phyloP scores from a whole-genome alignment of 2,113 vertebrate species.

The Dasyornis broadbenti region DNA sequence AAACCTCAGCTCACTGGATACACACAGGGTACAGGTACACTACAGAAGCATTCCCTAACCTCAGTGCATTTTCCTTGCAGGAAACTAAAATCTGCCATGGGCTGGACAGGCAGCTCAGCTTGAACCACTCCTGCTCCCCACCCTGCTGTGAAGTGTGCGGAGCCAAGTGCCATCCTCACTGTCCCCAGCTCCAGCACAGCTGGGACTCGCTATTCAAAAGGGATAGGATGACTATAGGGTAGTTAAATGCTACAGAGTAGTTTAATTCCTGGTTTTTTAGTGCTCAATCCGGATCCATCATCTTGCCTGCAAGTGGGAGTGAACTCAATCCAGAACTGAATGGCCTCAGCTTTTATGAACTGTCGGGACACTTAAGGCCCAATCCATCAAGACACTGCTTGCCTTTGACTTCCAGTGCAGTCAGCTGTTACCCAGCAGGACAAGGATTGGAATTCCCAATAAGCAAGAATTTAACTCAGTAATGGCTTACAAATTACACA shows the following conservation, averaged over 20 bases:
- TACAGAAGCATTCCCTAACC: neutral
- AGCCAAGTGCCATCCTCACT: neutral
- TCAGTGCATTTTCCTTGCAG: neutral
- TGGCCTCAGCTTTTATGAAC: neutral
- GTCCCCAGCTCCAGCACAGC: neutral
- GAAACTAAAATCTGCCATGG: accelerated
- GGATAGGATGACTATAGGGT: neutral
- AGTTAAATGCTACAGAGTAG: neutral
- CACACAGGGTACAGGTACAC: neutral
- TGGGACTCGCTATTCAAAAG: neutral
- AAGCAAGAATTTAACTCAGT: neutral
- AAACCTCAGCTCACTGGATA: neutral
- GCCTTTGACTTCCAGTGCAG: neutral
- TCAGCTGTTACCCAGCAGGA: neutral
- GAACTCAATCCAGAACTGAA: neutral
- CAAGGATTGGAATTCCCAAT: neutral
- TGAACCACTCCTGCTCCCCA: neutral
- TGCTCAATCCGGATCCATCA: neutral
- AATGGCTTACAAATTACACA: neutral
- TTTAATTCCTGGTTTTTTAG: neutral
- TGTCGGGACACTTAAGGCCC: neutral
- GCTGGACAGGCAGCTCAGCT: neutral
- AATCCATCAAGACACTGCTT: neutral
- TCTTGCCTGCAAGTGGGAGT: neutral
- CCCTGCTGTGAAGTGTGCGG: neutral